Percentiles rank a stretch among this genome's conserved stretches.
Evolutionary conservation across 2,113 vertebrate genomes (phyloP).

Genomic region (Choloepus hoffmanni): DNA sequence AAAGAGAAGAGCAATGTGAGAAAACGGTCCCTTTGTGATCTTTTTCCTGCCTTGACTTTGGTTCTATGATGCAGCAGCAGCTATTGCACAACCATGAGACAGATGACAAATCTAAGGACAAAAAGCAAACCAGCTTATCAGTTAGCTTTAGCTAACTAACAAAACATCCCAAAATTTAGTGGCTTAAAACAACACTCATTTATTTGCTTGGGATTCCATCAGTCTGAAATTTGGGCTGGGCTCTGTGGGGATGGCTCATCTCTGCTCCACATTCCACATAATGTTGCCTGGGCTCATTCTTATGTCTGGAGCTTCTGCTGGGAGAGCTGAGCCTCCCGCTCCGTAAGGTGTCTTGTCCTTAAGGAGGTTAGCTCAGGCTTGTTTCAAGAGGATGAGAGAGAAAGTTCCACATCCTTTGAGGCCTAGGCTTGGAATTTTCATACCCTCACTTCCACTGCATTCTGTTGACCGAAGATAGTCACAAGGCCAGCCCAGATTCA

Average conservation of each 20-base stretch:
- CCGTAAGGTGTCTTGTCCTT: background rate
- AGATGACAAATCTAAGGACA: background rate
- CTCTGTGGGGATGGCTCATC: background rate
- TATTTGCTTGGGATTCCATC: background rate
- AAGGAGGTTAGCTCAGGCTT: background rate
- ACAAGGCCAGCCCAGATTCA: background rate
- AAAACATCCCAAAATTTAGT: background rate
- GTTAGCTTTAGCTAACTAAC: background rate
- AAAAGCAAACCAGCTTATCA: background rate
- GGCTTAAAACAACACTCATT: background rate
- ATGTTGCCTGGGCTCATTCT: background rate
- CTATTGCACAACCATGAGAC: background rate
- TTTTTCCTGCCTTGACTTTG: background rate
- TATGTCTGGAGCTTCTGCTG: background rate
- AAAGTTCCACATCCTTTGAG: background rate
- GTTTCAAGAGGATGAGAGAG: background rate
- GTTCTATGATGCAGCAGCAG: background rate
- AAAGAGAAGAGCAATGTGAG: background rate
- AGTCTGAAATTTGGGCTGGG: background rate
- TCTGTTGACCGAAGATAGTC: background rate
- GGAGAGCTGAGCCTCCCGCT: background rate
- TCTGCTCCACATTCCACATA: background rate
- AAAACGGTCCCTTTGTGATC: background rate
- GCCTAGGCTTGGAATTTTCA: background rate
- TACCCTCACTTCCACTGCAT: background rate